Base-by-base conservation (phyloP, 2,888 invertebrate genomes). In the Tachina lurida region DNA sequence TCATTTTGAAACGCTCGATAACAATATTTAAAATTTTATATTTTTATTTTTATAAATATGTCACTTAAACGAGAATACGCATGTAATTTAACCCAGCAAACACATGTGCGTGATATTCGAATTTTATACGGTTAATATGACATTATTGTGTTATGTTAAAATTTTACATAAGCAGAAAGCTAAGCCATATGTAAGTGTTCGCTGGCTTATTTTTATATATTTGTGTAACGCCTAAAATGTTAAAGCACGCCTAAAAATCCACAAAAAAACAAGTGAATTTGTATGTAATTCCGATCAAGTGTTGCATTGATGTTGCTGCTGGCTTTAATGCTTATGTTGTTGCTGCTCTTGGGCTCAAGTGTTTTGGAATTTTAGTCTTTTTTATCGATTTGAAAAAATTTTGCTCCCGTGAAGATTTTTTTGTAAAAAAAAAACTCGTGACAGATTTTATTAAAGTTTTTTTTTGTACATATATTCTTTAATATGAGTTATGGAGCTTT, bases 331-430 rank as follows among this genome's bases (percentile, higher is more conserved):
- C 39, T 39, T 10, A 15, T 65, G 5, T 68, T 77, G 75, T 56
- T 84, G 71, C 41, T 84, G 76, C 3, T 52, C 3, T 52, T 17
- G n/a, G n/a, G 5, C 39, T 62, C 73, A 49, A 68, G 54, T 81
- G 62, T 54, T 75, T 52, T 74, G 73, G 81, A 60, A 77, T 71
- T 83, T 67, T 39, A 62, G 12, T 47, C n/a, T 65, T 39, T 78
- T 62, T 84, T 77, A 76, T 79, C 71, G 67, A 80, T 76, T 45
- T 31, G 31, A 31, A 76, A 65, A 83, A 79, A 79, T 71, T 83
- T 83, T 86, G 73, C 86, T 86, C 86, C 86, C 86, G 86, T 86
- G 86, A 86, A 86, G 86, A 86, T 86, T 86, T 76, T 67, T 71
- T 73, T 76, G 49, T 45, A 31, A 22, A 15, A 5, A 63, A 76